Conservation (phyloP, 2,797 vertebrate species). For the Agapornis canus region DNA sequence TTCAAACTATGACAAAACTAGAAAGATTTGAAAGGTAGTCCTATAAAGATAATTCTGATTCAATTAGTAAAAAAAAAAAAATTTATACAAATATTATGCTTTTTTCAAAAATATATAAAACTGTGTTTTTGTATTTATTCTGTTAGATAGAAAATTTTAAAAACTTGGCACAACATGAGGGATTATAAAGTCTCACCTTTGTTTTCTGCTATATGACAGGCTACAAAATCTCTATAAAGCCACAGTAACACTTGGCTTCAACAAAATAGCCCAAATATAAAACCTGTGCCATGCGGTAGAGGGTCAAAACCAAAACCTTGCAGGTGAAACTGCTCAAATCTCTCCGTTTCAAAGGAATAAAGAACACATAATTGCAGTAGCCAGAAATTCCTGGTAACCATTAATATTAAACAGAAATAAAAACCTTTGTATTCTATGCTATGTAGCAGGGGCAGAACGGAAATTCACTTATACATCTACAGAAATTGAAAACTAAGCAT, state of each 20-base stretch:
- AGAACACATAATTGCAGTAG: background rate
- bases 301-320: background rate
- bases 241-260: background rate
- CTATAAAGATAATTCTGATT: background rate
- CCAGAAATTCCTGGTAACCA: background rate
- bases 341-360: background rate
- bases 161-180: background rate
- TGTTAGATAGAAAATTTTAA: background rate
- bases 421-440: rapidly evolving
- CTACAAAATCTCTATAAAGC: background rate
- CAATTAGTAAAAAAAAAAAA: background rate
- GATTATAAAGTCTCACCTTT: background rate
- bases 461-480: background rate
- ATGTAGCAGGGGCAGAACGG: background rate
- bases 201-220: background rate
- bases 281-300: background rate
- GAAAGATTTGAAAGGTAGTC: background rate
- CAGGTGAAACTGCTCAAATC: background rate
- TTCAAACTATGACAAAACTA: background rate
- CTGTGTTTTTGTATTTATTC: background rate
- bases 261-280: background rate
- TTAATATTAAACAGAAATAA: background rate
- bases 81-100: background rate
- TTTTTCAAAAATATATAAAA: background rate
- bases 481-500: background rate